Evolutionary conservation across 1,140 invertebrate genomes (phyloP).

Genomic region (Paraescarpia echinospica): DNA sequence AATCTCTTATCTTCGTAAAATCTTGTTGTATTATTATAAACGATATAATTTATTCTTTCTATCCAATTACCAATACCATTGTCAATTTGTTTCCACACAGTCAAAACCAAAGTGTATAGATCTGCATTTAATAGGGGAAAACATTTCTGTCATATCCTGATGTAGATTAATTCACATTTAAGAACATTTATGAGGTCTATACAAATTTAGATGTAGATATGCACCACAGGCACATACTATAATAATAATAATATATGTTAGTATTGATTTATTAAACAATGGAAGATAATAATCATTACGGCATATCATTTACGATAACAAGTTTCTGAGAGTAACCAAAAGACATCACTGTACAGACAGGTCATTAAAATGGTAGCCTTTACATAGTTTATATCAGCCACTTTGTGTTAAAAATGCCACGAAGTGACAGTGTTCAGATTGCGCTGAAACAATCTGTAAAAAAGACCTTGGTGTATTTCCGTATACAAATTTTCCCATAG

Average conservation of each 20-base stretch:
- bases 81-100: background rate
- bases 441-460: background rate
- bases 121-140: background rate
- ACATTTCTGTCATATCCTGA: background rate
- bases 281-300: too few species aligned
- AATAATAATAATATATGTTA: too few species aligned
- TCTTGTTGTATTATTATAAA: too few species aligned
- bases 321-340: background rate
- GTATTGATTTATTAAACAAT: too few species aligned
- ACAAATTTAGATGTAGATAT: too few species aligned
- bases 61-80: background rate
- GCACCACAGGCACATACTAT: too few species aligned
- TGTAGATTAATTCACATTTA: background rate
- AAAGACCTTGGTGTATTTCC: background rate
- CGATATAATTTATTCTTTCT: too few species aligned
- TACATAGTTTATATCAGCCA: background rate
- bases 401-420: background rate
- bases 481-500: background rate
- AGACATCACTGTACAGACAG: background rate
- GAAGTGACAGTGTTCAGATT: background rate
- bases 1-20: too few species aligned
- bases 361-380: background rate
- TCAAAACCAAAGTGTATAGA: background rate
- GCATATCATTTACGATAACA: too few species aligned
- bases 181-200: too few species aligned